Evolutionary conservation across 2,888 invertebrate genomes (phyloP).

Genomic region (Pandemis heparana): DNA sequence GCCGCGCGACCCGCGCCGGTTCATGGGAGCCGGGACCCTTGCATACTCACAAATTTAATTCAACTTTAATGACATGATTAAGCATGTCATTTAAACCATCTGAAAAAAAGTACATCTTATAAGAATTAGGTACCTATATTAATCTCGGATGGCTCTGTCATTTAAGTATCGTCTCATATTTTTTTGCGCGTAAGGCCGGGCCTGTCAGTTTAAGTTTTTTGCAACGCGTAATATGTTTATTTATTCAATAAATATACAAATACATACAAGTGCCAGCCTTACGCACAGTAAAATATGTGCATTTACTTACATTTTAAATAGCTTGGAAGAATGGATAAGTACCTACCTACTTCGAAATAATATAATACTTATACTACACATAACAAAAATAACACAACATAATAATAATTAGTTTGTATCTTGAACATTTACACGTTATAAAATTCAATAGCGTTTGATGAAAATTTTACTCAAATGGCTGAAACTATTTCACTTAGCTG

Average conservation of each 20-base stretch:
- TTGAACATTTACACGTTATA: too few species aligned
- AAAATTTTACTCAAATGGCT: too few species aligned
- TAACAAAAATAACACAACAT: too few species aligned
- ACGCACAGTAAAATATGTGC: not conserved
- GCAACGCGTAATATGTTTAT: not conserved
- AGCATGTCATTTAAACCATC: not conserved
- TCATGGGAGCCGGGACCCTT: conserved; percentile 32
- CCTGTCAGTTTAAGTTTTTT: not conserved
- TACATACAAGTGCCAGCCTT: not conserved
- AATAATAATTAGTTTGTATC: too few species aligned
- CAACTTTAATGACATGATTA: not conserved
- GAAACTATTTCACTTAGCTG: too few species aligned
- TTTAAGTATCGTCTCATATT: not conserved
- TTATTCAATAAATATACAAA: not conserved
- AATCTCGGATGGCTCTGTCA: not conserved
- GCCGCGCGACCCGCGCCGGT: conserved; percentile 27
- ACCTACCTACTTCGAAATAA: too few species aligned
- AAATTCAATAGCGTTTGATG: too few species aligned
- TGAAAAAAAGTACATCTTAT: not conserved
- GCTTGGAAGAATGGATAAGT: not conserved
- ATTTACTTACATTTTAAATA: not conserved
- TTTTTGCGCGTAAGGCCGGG: not conserved
- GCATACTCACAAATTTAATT: not conserved
- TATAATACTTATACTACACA: too few species aligned
- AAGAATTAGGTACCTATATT: not conserved